Base-by-base conservation (phyloP, 2,888 invertebrate genomes). In the Macrosoma leucophasiata region DNA sequence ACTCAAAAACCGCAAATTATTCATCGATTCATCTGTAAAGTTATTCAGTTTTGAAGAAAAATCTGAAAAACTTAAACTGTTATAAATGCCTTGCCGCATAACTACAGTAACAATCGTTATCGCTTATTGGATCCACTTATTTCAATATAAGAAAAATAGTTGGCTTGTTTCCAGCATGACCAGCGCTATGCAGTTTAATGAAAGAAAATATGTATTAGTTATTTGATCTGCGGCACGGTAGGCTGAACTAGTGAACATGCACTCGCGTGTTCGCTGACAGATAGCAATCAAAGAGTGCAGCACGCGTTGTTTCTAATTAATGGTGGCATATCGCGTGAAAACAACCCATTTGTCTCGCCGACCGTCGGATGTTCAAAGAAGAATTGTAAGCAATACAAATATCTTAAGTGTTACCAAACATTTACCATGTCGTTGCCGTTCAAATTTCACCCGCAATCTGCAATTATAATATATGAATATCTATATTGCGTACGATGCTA, bases 361-460 rank as follows among this genome's bases (percentile, higher is more conserved):
- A 31, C 50, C 58, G 76, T 72, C 75, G 77, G 76, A 78, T 76
- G 73, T 68, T 67, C 75, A 68, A 74, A 73, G 76, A 72, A 73
- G 73, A 74, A 76, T 73, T 70, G 77, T 73, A 73, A 73, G 77
- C 75, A 74, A 76, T 76, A 74, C 75, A 73, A 76, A 76, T 76
- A 65, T 68, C 67, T 69, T 71, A 71, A 74, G 75, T 68, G 68
- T 74, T 74, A 72, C 71, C 68, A 69, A 71, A 76, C 73, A 74
- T 73, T 74, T 68, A 65, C 61, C 58, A 54, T 44, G 50, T 57
- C 55, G 52, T 58, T 58, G 48, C 58, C 49, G 54, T 52, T 66
- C 55, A 66, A 64, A 59, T 58, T 62, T 59, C 57, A 55, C 59
- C 52, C 50, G 48, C 70, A 47, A 68, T 68, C 67, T 72, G 58